These are phyloP conservation scores for Drosophila pseudoobscura DNA, from an alignment of 1,140 invertebrate genomes.

Conservation along the genomic window DNA sequence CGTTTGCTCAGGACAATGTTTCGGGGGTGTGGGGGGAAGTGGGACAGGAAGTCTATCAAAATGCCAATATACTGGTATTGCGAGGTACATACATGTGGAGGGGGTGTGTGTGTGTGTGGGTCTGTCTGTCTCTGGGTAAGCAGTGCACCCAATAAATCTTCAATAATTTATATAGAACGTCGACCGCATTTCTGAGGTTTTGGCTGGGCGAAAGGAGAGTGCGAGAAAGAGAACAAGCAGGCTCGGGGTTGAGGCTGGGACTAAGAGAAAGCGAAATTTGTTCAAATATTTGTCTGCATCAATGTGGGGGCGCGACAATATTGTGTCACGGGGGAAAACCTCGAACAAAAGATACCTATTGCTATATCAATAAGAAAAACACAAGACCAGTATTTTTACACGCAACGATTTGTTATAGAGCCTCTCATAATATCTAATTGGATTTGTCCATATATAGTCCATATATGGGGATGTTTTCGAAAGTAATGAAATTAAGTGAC, in stretches of 20 bases:
- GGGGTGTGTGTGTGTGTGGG: slow-evolving; percentile 1
- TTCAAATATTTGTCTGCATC: slow-evolving; percentile 79
- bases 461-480: too few species aligned
- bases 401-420: too few species aligned
- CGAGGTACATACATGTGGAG: background rate
- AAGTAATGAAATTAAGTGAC: too few species aligned
- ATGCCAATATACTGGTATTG: slow-evolving; percentile 33
- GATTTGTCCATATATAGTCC: too few species aligned
- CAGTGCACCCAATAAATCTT: slow-evolving; percentile 56
- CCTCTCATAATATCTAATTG: too few species aligned
- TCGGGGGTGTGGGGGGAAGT: background rate
- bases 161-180: slow-evolving; percentile 64
- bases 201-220: background rate
- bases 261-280: slow-evolving; percentile 51
- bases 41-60: slow-evolving; percentile 48
- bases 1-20: slow-evolving; percentile 41
- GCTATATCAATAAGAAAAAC: too few species aligned
- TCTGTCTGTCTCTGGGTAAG: slow-evolving; percentile 24
- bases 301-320: slow-evolving; percentile 30
- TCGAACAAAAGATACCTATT: background rate
- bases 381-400: too few species aligned
- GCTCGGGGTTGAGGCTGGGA: background rate
- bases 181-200: slow-evolving; percentile 48
- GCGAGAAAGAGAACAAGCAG: too few species aligned
- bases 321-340: background rate